Conservation (phyloP, 2,888 invertebrate genomes). For the Empis livida region DNA sequence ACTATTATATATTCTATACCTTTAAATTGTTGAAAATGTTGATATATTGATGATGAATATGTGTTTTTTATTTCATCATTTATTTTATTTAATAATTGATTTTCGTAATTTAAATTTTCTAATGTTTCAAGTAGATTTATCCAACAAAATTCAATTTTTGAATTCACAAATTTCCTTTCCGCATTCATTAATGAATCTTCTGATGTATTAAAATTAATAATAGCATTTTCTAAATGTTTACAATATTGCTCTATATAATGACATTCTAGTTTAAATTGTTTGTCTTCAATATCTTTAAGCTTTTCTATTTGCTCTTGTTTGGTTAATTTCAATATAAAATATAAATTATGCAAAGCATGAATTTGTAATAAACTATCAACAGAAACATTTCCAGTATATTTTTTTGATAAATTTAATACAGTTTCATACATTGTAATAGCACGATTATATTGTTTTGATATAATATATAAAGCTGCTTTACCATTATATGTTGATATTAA, state of each 20-base stretch:
- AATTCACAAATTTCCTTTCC: too few species aligned
- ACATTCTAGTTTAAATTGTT: constrained; percentile 41
- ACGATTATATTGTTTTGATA: constrained; percentile 38
- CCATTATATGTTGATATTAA: constrained; percentile 54
- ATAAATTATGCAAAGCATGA: constrained; percentile 53
- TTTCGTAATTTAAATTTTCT: constrained; percentile 7
- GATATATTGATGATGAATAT: neutral
- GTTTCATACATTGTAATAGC: constrained; percentile 49
- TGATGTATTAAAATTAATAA: constrained; percentile 3
- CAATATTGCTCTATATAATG: constrained; percentile 39
- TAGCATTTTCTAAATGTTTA: constrained; percentile 15
- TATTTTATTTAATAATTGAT: constrained; percentile 20
- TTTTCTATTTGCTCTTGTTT: neutral
- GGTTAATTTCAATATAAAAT: constrained; percentile 1
- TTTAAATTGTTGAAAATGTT: neutral
- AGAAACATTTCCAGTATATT: constrained; percentile 6
- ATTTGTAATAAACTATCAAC: constrained; percentile 54
- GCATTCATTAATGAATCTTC: neutral
- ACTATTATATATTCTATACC: constrained; percentile 18
- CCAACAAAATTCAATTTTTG: too few species aligned
- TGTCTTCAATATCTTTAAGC: constrained; percentile 16
- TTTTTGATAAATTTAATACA: constrained; percentile 40
- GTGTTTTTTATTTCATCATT: constrained; percentile 18
- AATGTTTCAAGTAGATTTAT: neutral
- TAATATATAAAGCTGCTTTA: constrained; percentile 49